phyloP scores from a whole-genome alignment of 2,113 vertebrate genomes.

The Cebus imitator region DNA sequence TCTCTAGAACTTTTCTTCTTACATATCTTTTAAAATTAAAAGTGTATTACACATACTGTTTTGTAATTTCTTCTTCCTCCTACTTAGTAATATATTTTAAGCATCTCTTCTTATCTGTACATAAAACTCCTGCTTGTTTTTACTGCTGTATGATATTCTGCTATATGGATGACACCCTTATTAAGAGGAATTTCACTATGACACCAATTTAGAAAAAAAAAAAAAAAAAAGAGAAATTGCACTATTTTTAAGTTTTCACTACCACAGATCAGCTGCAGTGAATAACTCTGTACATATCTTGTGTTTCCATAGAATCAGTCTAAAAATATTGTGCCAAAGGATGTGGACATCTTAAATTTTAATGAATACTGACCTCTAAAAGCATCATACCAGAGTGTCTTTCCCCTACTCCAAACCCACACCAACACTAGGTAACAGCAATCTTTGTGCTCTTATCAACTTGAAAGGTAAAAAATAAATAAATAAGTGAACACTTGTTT shows the following conservation, averaged over 20 bases:
- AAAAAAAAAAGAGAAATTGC: background rate
- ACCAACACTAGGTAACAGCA: background rate
- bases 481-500: background rate
- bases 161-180: background rate
- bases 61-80: background rate
- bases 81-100: background rate
- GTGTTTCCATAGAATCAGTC: background rate
- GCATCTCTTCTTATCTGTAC: background rate
- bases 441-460: background rate
- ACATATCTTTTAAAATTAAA: background rate
- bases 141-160: background rate
- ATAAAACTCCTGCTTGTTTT: background rate
- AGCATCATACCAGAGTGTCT: background rate
- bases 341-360: background rate
- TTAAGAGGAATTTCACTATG: background rate
- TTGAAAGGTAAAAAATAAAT: background rate
- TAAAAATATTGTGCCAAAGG: background rate
- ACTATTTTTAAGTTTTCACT: background rate
- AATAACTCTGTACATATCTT: background rate
- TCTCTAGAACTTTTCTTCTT: background rate
- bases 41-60: background rate
- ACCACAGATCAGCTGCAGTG: background rate
- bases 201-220: no score
- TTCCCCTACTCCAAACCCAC: background rate
- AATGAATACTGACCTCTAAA: background rate